A percentile compares a stretch with the other conserved stretches of the same genome.
Conservation (phyloP, 2,113 vertebrate genomes). For the Hepsetus odoe region DNA sequence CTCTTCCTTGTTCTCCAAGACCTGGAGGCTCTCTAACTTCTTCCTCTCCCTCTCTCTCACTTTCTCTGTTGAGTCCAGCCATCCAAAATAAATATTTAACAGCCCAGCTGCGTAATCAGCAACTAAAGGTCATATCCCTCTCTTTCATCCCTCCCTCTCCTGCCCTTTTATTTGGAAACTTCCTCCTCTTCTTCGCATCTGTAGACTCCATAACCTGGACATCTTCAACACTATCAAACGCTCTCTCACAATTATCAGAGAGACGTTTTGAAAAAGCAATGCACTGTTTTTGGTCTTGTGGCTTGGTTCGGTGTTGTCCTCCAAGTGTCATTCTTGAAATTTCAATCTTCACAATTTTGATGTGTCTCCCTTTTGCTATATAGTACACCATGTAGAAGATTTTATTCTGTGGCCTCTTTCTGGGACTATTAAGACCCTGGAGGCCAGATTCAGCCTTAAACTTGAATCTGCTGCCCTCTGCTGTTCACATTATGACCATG, state of each 20-base stretch:
- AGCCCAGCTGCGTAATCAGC: constrained; percentile 59
- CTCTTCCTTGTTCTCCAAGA: background rate
- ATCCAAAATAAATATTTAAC: constrained; percentile 76
- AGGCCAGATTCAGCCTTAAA: background rate
- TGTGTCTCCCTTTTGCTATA: too few relatives aligned
- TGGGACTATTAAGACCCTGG: too few relatives aligned
- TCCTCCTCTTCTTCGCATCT: background rate
- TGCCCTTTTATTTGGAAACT: background rate
- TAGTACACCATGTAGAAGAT: too few relatives aligned
- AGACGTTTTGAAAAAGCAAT: too few relatives aligned
- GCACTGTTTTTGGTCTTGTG: too few relatives aligned
- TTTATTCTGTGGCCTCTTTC: too few relatives aligned
- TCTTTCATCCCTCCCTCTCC: background rate
- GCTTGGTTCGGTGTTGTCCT: too few relatives aligned
- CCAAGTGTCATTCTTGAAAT: too few relatives aligned
- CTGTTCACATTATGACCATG: background rate
- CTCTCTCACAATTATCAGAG: background rate
- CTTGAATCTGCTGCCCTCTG: background rate
- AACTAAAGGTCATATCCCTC: constrained; percentile 64
- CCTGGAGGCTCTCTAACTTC: background rate
- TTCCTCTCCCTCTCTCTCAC: background rate
- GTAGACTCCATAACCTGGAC: background rate
- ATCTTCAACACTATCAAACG: background rate
- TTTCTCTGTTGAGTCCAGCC: constrained; percentile 21
- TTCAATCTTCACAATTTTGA: too few relatives aligned